Conservation (phyloP, 2,797 vertebrate genomes). For the Oreochromis mossambicus region DNA sequence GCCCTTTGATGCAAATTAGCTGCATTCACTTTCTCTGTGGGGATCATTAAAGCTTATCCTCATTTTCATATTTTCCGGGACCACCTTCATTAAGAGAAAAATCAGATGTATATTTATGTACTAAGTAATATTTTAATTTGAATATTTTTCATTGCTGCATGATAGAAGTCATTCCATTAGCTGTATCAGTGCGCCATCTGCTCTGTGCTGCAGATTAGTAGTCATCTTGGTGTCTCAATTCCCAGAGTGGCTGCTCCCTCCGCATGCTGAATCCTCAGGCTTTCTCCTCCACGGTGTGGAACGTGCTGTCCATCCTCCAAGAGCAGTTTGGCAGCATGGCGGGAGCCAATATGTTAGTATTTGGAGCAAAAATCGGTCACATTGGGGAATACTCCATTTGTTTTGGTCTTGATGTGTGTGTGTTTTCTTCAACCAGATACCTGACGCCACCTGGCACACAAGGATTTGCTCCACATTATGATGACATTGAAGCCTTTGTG, state of each 20-base stretch:
- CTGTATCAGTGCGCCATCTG: background rate
- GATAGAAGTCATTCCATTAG: background rate
- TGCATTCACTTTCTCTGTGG: background rate
- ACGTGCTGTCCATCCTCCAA: conserved; percentile 88
- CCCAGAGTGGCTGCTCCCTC: conserved; percentile 88
- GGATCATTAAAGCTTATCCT: background rate
- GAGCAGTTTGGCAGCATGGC: conserved; percentile 94
- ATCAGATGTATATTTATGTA: background rate
- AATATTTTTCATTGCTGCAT: background rate
- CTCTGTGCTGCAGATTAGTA: background rate
- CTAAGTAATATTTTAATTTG: background rate
- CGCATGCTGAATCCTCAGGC: conserved; percentile 92
- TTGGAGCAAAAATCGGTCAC: too few species aligned
- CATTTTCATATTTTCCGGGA: background rate
- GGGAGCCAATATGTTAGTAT: conserved; percentile 85
- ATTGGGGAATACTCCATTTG: background rate
- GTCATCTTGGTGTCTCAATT: background rate
- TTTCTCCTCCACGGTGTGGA: conserved; percentile 88
- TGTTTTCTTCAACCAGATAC: conserved; percentile 71
- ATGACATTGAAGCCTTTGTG: conserved; percentile 96
- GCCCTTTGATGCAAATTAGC: background rate
- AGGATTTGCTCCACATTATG: conserved; percentile 97
- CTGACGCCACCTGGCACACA: conserved; percentile 91
- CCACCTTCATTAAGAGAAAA: background rate
- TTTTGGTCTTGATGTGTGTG: background rate